Base-by-base conservation (phyloP, 2,888 invertebrate genomes). In the Archips crataeganus region DNA sequence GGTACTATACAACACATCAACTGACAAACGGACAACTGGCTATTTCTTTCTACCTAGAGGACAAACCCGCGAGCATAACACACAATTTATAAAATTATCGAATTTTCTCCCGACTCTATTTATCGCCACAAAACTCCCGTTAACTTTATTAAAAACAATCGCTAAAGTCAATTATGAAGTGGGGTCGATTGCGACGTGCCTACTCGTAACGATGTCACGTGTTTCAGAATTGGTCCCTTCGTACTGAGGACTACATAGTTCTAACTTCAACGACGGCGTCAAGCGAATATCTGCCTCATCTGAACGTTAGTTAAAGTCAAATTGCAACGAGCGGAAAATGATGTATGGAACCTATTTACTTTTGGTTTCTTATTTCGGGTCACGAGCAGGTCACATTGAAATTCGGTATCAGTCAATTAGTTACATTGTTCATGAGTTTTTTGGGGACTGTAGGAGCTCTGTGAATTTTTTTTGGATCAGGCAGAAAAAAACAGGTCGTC, bases 151-250 rank as follows among this genome's bases (percentile, higher is more conserved):
- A 71, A 42, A 66, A 71, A 71, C 71, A 71, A 61, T 66, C 45
- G 71, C 66, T 47, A 66, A 71, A 66, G 66, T 71, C 61, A 71
- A 71, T 71, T 71, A 54, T 66, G 66, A 54, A 63, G 15, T 23
- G 73, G 71, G 68, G 59, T 64, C 63, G 62, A 68, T 72, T 47
- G 57, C n/a, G 32, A 45, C 49, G 47, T 68, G n/a, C 23, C 15
- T 54, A 23, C 54, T 73, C 63, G 73, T 68, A 73, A 68, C 68
- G 68, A 23, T 64, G 68, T 68, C 73, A 73, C 73, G 68, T 49
- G 47, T 64, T 59, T 15, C 57, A 23, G 62, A 67, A 45, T 68
- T 72, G 47, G 62, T 34, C 63, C 59, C 39, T 23, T 32, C 57
- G 13, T 5, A 23, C 57, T 54, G 15, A 32, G 23, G 13, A 23